Evolutionary conservation across 2,113 vertebrate species (phyloP), one percentile per base, ranked within the genome.

Genomic region (Eubucco bourcierii): DNA sequence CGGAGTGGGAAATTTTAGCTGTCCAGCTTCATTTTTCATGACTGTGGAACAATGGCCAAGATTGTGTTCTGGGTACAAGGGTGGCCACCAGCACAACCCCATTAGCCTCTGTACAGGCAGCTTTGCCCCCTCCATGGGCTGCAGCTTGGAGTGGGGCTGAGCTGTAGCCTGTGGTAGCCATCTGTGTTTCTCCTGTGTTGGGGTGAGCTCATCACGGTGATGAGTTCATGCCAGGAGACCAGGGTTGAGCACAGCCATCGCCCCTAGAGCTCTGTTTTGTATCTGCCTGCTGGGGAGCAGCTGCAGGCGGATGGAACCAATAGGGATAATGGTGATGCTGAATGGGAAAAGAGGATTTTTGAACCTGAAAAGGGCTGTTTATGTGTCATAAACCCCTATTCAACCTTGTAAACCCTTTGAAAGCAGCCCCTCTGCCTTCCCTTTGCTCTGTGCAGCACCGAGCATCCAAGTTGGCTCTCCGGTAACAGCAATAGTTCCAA

Each of bases 41-140:
- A 9, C 55, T 0, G 0, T 9, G 12, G 76, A 91, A 95, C 82
- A 95, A 66, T 24, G 27, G 52, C 52, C 0, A 3, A 74, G 76
- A 70, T 66, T 95, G 85, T 87, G 72, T 16, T 63, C 46, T 31
- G 83, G 80, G 27, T 28, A 27, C 71, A 4, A 3, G 46, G 52
- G 87, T 56, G 71, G 50, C 61, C 6, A 3, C 27, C 0, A 0
- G 67, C n/a, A 18, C 0, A 0, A 33, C 52, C 80, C 73, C 61
- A 2, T 80, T 55, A 70, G 72, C 80, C 64, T 34, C 50, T 0
- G 0, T 61, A 10, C 7, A 28, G 59, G 84, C 84, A 58, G 71
- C 63, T 84, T 60, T 68, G 65, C 47, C 44, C 12, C 44, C 50
- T 76, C 60, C 1, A 0, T 9, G 41, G 34, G 70, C 75, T 73